Evolutionary conservation across 2,113 vertebrate species (phyloP).

Genomic region (Ranitomeya imitator): DNA sequence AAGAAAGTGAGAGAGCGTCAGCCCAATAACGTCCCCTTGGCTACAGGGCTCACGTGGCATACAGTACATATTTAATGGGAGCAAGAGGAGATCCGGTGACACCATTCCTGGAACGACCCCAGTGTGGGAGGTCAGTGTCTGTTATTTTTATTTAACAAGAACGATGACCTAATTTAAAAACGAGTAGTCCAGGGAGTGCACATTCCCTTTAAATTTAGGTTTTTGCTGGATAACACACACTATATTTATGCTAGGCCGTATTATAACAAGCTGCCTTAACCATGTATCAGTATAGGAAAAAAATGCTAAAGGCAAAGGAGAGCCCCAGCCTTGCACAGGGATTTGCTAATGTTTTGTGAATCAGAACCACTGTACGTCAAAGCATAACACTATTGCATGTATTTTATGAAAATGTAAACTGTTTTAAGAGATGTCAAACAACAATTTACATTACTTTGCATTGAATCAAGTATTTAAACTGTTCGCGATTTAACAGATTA

Average conservation of each 20-base stretch:
- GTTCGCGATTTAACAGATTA: not conserved
- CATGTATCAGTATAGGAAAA: not conserved
- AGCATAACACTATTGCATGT: not conserved
- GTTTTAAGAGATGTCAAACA: slow-evolving; percentile 1
- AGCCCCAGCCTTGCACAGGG: not conserved
- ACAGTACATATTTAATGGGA: no score
- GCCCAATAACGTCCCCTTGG: no score
- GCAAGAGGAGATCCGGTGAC: no score
- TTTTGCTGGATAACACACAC: slow-evolving; percentile 10
- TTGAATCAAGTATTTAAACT: not conserved
- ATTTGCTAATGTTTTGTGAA: slow-evolving; percentile 11
- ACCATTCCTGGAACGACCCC: no score
- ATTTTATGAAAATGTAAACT: slow-evolving; percentile 21
- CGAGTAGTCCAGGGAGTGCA: no score
- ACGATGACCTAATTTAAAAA: no score
- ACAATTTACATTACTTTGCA: slow-evolving; percentile 6
- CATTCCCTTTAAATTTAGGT: not conserved
- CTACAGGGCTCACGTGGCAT: no score
- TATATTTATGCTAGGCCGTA: not conserved
- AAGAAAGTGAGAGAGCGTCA: no score
- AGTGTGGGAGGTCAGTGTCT: no score
- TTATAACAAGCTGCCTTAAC: not conserved
- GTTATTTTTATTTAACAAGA: no score
- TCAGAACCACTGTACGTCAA: slow-evolving; percentile 15
- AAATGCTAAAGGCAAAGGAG: not conserved